These are phyloP conservation scores for Pipra filicauda DNA, from an alignment of 2,113 vertebrate species.

Conservation along the genomic window DNA sequence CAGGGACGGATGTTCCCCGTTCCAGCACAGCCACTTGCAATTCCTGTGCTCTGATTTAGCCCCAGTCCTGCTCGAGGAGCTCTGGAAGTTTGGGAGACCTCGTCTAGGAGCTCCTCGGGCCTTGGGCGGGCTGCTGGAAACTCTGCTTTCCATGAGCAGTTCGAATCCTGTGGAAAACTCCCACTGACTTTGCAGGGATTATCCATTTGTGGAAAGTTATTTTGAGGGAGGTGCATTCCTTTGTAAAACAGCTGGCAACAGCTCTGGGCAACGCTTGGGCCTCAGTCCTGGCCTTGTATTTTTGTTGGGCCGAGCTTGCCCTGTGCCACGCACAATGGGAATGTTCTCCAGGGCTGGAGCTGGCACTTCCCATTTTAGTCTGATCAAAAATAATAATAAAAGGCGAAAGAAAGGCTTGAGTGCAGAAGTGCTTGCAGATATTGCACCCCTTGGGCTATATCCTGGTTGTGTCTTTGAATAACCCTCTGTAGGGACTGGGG, in stretches of 20 bases:
- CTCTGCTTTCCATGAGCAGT: constrained; percentile 11
- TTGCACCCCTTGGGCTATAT: background rate
- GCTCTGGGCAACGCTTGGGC: background rate
- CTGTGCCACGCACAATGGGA: background rate
- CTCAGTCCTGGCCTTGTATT: background rate
- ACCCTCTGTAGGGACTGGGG: background rate
- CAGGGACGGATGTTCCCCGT: background rate
- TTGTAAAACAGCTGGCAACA: background rate
- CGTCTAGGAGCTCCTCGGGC: fast-evolving
- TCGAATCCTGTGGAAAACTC: constrained; percentile 41
- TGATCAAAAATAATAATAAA: background rate
- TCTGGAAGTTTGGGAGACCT: background rate
- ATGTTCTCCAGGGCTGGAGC: background rate
- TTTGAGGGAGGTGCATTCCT: constrained; percentile 7
- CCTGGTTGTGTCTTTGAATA: background rate
- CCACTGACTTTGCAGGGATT: constrained; percentile 21
- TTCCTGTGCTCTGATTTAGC: background rate
- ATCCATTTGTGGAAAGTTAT: constrained; percentile 35
- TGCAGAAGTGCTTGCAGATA: background rate
- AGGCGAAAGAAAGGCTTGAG: background rate
- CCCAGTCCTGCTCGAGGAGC: background rate
- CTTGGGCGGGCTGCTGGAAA: constrained; percentile 35
- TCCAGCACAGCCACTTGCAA: background rate
- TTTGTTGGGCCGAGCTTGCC: background rate
- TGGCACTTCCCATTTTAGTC: background rate